Evolutionary conservation across 2,888 invertebrate species (phyloP), one percentile per base, ranked within the genome.

Genomic region (Sesia apiformis): DNA sequence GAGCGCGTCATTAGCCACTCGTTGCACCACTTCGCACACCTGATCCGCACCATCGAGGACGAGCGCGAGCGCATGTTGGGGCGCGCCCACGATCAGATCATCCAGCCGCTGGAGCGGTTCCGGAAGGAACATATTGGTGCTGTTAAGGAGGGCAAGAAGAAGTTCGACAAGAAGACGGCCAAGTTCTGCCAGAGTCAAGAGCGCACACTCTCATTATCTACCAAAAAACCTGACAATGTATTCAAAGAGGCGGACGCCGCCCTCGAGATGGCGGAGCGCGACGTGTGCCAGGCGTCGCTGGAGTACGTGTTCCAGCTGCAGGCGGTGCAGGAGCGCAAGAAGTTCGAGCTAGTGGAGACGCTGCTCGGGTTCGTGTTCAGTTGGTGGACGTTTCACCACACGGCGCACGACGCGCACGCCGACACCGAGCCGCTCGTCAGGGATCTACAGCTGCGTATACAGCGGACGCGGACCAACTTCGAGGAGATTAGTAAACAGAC

Each of bases 321-420:
- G 90, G 98, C 98, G 79, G 98, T 99, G 64, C 98, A 99, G 91
- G 98, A 98, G 89, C 93, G 97, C 68, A 98, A 99, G 91, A 98
- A 98, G 90, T 99, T 98, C 91, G 98, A 99, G 89, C 98, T 99
- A 90, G 98, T 99, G 60, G 98, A 99, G 92, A 98, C 97, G 63
- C 84, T 94, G 71, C 86, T 94, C 56, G 82, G 96, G 69, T 99
- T 98, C 91, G 97, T 99, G 93, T 97, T 97, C 89, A 95, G 97
- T 77, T 98, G 98, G 98, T 92, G 98, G 81, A 98, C 98, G 53
- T 99, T 99, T 88, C 98, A 98, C 90, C 98, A 99, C 83, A 85
- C 87, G 43, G 87, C 88, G 72, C 97, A 98, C 91, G 98, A 98
- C 90, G 96, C 97, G 74, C 96, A 97, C 74, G 95, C 95, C 76